Evolutionary conservation across 2,888 invertebrate genomes (phyloP), one percentile per base, ranked within the genome.

Genomic region (Pardosa pseudoannulata): DNA sequence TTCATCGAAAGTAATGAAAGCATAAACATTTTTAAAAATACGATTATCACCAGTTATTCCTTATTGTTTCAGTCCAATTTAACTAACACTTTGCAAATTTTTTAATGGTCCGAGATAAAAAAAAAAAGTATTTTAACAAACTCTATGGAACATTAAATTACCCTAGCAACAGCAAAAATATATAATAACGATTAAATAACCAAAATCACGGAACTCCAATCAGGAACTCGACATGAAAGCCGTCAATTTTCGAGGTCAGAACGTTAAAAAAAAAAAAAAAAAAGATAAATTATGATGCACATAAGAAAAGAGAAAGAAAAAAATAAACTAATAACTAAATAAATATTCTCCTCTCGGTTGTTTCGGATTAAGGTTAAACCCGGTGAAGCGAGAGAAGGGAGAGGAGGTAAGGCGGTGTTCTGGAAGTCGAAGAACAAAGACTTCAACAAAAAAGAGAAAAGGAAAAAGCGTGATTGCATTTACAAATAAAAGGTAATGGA

Each of bases 311-410:
- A 76, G n/a, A 67, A 65, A 46, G 31, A 31, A 41, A 46, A 29
- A n/a, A 80, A 73, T 23, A 72, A n/a, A 72, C 29, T 46, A 67
- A 32, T 13, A 67, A 67, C 7, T 32, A 67, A 19, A 32, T n/a
- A n/a, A 67, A 32, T 7, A 70, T 31, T 50, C 31, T 74, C 74
- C 29, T 36, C 31, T 73, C 80, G 7, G 50, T 56, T 68, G 74
- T 65, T 74, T 67, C 65, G 73, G 80, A 81, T 81, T 81, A 81
- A 81, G 80, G 80, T 74, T 81, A 74, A 74, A 74, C 16, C 56
- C 73, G 73, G 50, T 68, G 67, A 56, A 73, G 65, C 74, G 68
- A 50, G 19, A 32, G n/a, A 56, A 36, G 16, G 46, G 23, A 29
- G 39, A 74, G 70, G 23, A 28, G 70, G 46, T 29, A 75, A 29